phyloP scores from a whole-genome alignment of 1,140 invertebrate species.

The Hyposmocoma kahamanoa region DNA sequence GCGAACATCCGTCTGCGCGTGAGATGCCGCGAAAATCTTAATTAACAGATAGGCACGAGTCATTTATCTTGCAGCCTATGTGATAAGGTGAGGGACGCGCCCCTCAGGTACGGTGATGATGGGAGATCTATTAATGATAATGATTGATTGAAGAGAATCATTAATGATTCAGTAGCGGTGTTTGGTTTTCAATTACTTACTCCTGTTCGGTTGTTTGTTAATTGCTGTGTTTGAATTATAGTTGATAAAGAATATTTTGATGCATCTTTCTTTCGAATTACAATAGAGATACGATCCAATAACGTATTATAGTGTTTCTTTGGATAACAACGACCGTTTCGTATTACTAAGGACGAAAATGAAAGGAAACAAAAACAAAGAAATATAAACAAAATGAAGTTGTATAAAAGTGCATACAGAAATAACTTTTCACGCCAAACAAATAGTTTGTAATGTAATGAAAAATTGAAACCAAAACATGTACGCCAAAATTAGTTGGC shows the following conservation, averaged over 20 bases:
- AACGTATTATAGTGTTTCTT: too few relatives aligned
- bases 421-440: slow-evolving; percentile 10
- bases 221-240: background rate
- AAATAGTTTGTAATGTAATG: slow-evolving; percentile 18
- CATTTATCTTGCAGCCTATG: slow-evolving; percentile 48
- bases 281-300: too few relatives aligned
- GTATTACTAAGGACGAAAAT: too few relatives aligned
- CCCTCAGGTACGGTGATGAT: slow-evolving; percentile 54
- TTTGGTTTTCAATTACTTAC: background rate
- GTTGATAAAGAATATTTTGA: too few relatives aligned
- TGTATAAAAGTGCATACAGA: too few relatives aligned
- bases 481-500: slow-evolving; percentile 46
- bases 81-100: slow-evolving; percentile 51
- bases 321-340: too few relatives aligned
- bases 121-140: slow-evolving; percentile 36
- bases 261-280: too few relatives aligned
- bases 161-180: background rate
- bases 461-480: slow-evolving; percentile 51
- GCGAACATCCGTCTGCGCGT: slow-evolving; percentile 55
- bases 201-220: background rate
- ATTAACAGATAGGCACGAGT: slow-evolving; percentile 68
- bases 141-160: background rate
- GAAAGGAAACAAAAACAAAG: too few relatives aligned
- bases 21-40: slow-evolving; percentile 67
- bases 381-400: too few relatives aligned